Conservation (phyloP, 2,888 invertebrate species). For the Tinea semifulvella region DNA sequence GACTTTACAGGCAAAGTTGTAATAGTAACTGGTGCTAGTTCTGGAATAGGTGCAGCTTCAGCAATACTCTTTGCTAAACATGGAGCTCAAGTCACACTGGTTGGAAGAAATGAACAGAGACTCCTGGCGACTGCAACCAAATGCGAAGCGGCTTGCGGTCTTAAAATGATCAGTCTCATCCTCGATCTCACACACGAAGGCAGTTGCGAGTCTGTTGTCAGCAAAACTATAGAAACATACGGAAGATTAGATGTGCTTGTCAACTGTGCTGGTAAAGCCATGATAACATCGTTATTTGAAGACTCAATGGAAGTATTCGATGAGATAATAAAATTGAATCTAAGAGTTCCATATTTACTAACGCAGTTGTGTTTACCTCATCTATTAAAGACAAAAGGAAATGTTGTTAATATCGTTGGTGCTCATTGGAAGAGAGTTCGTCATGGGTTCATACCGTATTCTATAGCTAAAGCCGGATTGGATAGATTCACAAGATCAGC, state of each 20-base stretch:
- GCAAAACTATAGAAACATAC: constrained; percentile 70
- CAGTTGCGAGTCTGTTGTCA: constrained; percentile 70
- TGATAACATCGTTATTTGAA: constrained; percentile 79
- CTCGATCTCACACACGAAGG: constrained; percentile 70
- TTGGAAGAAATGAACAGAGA: constrained; percentile 69
- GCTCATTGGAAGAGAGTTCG: constrained; percentile 70
- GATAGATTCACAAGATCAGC: constrained; percentile 31
- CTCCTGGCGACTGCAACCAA: constrained; percentile 61
- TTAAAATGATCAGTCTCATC: constrained; percentile 51
- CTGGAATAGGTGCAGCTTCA: constrained; percentile 71
- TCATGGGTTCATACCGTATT: constrained; percentile 21
- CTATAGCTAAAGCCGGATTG: constrained; percentile 30
- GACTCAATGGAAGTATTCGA: constrained; percentile 83
- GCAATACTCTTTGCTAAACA: constrained; percentile 65
- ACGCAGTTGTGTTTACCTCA: constrained; percentile 83
- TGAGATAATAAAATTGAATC: constrained; percentile 81
- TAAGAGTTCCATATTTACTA: constrained; percentile 75
- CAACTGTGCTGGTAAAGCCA: constrained; percentile 80
- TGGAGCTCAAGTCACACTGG: constrained; percentile 65
- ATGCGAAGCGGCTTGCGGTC: constrained; percentile 32
- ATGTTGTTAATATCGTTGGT: constrained; percentile 88
- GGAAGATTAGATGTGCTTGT: constrained; percentile 76
- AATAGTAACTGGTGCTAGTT: constrained; percentile 66
- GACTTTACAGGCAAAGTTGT: constrained; percentile 55
- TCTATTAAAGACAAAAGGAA: constrained; percentile 78